Evolutionary conservation across 2,113 vertebrate genomes (phyloP), one percentile per base, ranked within the genome.

Genomic region (Numenius arquata): DNA sequence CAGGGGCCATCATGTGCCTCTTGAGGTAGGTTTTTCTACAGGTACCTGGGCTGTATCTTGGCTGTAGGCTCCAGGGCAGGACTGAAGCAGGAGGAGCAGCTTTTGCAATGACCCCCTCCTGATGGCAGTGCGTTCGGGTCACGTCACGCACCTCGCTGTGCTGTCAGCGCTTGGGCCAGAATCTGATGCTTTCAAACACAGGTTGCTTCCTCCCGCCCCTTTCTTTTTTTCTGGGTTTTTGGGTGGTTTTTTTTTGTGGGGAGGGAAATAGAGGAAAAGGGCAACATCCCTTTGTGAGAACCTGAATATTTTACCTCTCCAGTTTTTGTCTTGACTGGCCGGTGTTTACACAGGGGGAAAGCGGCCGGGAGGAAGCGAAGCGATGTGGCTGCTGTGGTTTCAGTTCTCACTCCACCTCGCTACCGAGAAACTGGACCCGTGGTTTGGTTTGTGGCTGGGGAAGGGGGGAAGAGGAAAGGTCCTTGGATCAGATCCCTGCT

Each of bases 351-450:
- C 52, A 66, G 89, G 85, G 78, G 66, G 11, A 1, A 77, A 70
- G 75, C 70, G 59, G 63, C 59, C 4, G 8, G 79, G 89, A 87
- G 95, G 93, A 96, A 96, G 87, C 58, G 4, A 86, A 92, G 83
- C 9, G 1, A 55, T 92, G 94, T 62, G 93, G 83, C 95, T 82
- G 72, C 87, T 97, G 88, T 55, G 94, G 85, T 94, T 96, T 95
- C 89, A 36, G 91, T 97, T 96, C 95, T 96, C 93, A 90, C 93
- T 96, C 90, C 34, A 93, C 92, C 96, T 94, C 8, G 6, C 92
- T 97, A 81, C 91, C 58, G 78, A 93, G 96, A 95, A 96, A 79
- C 68, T 82, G 77, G 91, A 90, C 81, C 77, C 1, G 19, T 72
- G 81, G 84, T 95, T 96, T 79, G 9, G 71, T 89, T 89, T 93